A percentile compares a stretch with the other conserved stretches of the same genome.
Evolutionary conservation across 2,888 invertebrate species (phyloP).

Genomic region (Eupsilia transversa): DNA sequence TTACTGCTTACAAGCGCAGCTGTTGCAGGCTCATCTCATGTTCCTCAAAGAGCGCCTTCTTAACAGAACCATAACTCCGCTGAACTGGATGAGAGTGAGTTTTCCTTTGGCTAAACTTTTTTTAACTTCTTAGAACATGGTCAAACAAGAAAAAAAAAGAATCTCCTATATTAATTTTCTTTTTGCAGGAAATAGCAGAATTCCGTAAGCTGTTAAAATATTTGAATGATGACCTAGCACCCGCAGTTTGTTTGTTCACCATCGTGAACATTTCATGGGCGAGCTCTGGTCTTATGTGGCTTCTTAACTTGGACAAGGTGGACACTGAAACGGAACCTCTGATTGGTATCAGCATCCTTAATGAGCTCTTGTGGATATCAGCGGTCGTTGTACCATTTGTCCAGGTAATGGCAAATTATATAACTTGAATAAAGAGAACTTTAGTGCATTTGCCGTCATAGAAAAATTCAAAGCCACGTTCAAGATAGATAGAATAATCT

Average conservation of each 20-base stretch:
- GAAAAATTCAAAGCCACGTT: neutral
- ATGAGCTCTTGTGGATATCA: conserved; percentile 92
- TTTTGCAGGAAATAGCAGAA: conserved; percentile 93
- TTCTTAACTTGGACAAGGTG: conserved; percentile 91
- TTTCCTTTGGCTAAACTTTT: neutral
- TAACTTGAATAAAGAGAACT: neutral
- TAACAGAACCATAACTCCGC: conserved; percentile 93
- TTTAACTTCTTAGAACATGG: neutral
- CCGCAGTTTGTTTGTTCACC: conserved; percentile 94
- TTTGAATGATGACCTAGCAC: conserved; percentile 94
- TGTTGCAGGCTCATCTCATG: conserved; percentile 93
- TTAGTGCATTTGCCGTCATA: neutral
- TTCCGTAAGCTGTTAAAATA: conserved; percentile 94
- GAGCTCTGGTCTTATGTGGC: conserved; percentile 92
- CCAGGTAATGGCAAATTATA: conserved; percentile 84
- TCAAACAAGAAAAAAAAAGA: neutral
- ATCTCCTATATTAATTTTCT: neutral
- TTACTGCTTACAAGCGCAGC: conserved; percentile 95
- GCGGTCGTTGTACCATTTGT: conserved; percentile 93
- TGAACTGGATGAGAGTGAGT: conserved; percentile 95
- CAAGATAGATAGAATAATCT: neutral
- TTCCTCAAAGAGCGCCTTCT: conserved; percentile 93
- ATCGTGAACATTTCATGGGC: conserved; percentile 94
- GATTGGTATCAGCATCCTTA: conserved; percentile 91
- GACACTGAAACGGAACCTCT: conserved; percentile 91